phyloP scores from a whole-genome alignment of 2,888 invertebrate genomes.

The Caenorhabditis becei region DNA sequence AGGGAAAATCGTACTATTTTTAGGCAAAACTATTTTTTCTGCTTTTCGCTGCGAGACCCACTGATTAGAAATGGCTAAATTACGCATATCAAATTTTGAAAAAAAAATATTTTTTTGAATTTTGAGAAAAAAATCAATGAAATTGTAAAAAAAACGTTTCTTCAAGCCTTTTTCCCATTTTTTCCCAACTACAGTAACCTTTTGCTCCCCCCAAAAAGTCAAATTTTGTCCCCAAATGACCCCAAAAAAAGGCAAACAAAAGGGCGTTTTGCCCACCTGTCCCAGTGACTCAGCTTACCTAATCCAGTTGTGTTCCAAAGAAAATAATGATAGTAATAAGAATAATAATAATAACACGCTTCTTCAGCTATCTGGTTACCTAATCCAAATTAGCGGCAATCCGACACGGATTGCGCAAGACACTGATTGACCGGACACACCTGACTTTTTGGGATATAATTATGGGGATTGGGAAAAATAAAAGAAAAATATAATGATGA shows the following conservation, averaged over 20 bases:
- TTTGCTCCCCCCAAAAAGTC: too few species aligned
- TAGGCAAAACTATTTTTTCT: neutral
- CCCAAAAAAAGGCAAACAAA: neutral
- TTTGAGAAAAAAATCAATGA: neutral
- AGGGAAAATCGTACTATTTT: neutral
- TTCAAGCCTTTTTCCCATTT: too few species aligned
- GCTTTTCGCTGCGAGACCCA: too few species aligned
- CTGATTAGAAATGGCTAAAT: too few species aligned
- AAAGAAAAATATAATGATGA: neutral
- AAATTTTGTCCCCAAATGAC: too few species aligned
- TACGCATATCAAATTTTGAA: neutral
- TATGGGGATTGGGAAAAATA: neutral
- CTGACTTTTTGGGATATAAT: slow-evolving; percentile 1
- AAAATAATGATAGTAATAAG: slow-evolving; percentile 4
- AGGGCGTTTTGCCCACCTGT: neutral
- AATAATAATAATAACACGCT: slow-evolving; percentile 2
- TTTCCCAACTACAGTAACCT: too few species aligned
- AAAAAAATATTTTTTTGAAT: neutral
- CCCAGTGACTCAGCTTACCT: neutral
- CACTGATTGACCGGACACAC: neutral
- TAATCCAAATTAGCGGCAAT: slow-evolving; percentile 47
- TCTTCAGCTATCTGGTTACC: slow-evolving; percentile 24
- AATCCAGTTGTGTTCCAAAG: neutral
- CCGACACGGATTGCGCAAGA: slow-evolving; percentile 18
- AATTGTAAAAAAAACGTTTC: too few species aligned